phyloP scores from a whole-genome alignment of 2,888 invertebrate species.

The Nudaria mundana region DNA sequence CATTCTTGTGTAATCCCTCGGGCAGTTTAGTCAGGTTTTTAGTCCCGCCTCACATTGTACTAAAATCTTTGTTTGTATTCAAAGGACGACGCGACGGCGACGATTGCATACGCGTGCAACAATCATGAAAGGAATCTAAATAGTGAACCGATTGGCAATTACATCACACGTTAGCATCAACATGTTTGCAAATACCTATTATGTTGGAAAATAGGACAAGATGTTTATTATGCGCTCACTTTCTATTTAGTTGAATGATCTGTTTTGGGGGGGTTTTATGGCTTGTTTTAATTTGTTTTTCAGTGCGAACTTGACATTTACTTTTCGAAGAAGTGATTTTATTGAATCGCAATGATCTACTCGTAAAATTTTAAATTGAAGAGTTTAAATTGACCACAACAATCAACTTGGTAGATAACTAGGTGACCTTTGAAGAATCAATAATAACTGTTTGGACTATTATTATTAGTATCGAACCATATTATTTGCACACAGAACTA shows the following conservation, averaged over 20 bases:
- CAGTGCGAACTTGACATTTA: no score
- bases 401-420: conserved; percentile 20
- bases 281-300: no score
- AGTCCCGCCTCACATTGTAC: conserved; percentile 74
- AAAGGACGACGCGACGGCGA: conserved; percentile 42
- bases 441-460: conserved; percentile 16
- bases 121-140: conserved; percentile 62
- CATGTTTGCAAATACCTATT: conserved; percentile 68
- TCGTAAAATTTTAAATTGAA: no score
- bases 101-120: conserved; percentile 62
- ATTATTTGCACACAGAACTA: conserved; percentile 19
- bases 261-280: no score
- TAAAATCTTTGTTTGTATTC: conserved; percentile 68
- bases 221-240: conserved; percentile 27
- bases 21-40: conserved; percentile 43
- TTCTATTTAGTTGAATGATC: conserved; percentile 17
- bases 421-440: conserved; percentile 26
- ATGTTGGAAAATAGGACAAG: conserved; percentile 51
- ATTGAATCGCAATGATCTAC: neutral
- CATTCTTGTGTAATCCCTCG: conserved; percentile 72
- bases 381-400: neutral
- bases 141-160: conserved; percentile 67
- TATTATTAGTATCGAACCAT: conserved; percentile 15
- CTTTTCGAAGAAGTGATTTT: no score
- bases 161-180: conserved; percentile 64